Percentiles rank a stretch among this genome's conserved stretches.
phyloP scores from a whole-genome alignment of 2,888 invertebrate species.

The Melanargia galathea region DNA sequence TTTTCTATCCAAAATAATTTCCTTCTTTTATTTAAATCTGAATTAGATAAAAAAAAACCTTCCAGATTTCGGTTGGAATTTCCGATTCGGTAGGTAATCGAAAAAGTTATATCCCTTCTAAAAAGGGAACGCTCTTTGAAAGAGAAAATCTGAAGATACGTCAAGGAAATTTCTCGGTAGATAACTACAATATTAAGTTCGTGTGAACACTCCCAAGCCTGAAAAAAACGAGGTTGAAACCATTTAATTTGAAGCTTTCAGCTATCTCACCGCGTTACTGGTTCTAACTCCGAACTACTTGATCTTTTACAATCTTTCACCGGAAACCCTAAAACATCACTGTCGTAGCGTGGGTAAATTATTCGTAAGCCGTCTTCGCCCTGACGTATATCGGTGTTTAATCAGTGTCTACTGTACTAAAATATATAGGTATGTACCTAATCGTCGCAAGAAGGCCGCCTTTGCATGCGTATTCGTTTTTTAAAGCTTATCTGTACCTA shows the following conservation, averaged over 20 bases:
- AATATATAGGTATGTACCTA: neutral
- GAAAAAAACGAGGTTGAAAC: slow-evolving; percentile 1
- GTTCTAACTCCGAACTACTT: slow-evolving; percentile 7
- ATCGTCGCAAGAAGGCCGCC: neutral
- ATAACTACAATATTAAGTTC: neutral
- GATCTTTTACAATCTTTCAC: slow-evolving; percentile 5
- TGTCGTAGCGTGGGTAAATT: slow-evolving; percentile 7
- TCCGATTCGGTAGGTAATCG: too few relatives aligned
- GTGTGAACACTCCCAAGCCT: neutral
- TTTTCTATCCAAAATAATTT: too few relatives aligned
- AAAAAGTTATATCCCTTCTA: too few relatives aligned
- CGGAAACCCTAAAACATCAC: slow-evolving; percentile 1
- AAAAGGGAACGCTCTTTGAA: too few relatives aligned
- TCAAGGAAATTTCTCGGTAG: too few relatives aligned
- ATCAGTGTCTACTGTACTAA: neutral
- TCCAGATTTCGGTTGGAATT: too few relatives aligned
- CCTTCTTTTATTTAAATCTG: too few relatives aligned
- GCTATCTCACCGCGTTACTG: neutral
- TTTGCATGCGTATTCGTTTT: neutral
- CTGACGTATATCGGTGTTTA: neutral
- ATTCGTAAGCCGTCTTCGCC: slow-evolving; percentile 2
- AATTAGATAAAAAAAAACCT: too few relatives aligned
- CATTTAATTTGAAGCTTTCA: slow-evolving; percentile 12
- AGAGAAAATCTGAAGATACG: too few relatives aligned
- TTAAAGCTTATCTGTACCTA: too few relatives aligned